Evolutionary conservation across 1,140 invertebrate genomes (phyloP), one percentile per base, ranked within the genome.

Genomic region (Bombus turneri): DNA sequence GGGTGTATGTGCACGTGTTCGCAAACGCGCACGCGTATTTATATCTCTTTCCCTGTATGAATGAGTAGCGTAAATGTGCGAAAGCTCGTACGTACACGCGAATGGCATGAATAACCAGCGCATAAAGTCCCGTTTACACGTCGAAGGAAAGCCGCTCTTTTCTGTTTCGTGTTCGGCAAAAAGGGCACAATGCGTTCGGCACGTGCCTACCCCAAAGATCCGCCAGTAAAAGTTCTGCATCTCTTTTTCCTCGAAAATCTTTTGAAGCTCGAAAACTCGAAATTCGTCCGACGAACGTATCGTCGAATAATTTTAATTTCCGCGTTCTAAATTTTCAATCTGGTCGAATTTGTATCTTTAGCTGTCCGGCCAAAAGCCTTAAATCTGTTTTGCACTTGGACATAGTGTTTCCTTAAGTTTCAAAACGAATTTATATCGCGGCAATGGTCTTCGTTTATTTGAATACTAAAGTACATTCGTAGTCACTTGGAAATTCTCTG

Each of bases 41-140:
- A 92, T 92, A 92, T 88, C 87, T 82, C 86, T 91, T 89, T 91
- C 41, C 78, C 88, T 92, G 88, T 91, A 92, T 93, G 92, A 93
- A 93, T 93, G 92, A 87, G 88, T 39, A 59, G 83, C 80, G 77
- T 66, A 86, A 91, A 90, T 91, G 86, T 91, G 88, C 86, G 87
- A 86, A 78, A 68, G 86, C 89, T 87, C 86, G 88, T 90, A 86
- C 81, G 85, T 89, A 81, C 81, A 86, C 83, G 73, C 85, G 87
- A 59, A 77, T 83, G 81, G 82, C 87, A 92, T 87, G 92, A 92
- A 92, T 92, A 90, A 91, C 76, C 91, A 87, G 28, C 83, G 87
- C 81, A 83, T 86, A 68, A 85, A 86, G 87, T 86, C 86, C 87
- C 86, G 87, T 87, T 93, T 92, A 91, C 90, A 91, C 88, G 82